Base-by-base conservation (phyloP, 2,797 vertebrate genomes). In the Enteromius fasciolatus region DNA sequence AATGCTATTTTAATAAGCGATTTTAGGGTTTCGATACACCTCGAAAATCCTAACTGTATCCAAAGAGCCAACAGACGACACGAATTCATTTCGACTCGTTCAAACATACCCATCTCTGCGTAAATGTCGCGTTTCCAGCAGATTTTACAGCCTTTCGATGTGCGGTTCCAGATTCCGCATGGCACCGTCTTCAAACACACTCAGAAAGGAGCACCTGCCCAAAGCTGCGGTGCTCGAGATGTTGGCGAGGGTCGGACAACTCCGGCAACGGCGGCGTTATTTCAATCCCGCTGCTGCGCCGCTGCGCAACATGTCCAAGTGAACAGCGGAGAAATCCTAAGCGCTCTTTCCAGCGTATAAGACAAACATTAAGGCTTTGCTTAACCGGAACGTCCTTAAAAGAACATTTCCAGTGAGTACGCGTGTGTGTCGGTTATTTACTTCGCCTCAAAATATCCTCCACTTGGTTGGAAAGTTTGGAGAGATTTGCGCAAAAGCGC, bases 31-130 rank as follows among this genome's bases (percentile, higher is more conserved):
- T 57, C 18, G n/a, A 33, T 36, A 5, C 3, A 46, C 54, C 23
- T 63, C 17, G 41, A 11, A 31, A 7, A 36, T 25, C 46, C 15
- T 50, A 69, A 64, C 20, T 63, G 69, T 39, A 50, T 50, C 28
- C 2, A 39, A 74, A 81, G 23, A 84, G 31, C 48, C 23, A 61
- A 72, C 28, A 39, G n/a, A 64, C 23, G 8, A 66, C 68, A 11
- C 15, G 33, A 11, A n/a, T 31, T 31, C 23, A 74, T 57, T 28
- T 48, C 66, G 12, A 50, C 5, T 11, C 2, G 17, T 23, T 20
- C 2, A 80, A 84, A 94, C 94, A 61, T 94, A 95, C 94, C 94
- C 94, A 95, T 95, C 33, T 92, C 92, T 88, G 89, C 86, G 86
- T 88, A 82, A 76, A 79, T 89, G 85, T 92, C 86, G 83, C 86